Evolutionary conservation across 2,888 invertebrate genomes (phyloP).

Genomic region (Eristalis tenax): DNA sequence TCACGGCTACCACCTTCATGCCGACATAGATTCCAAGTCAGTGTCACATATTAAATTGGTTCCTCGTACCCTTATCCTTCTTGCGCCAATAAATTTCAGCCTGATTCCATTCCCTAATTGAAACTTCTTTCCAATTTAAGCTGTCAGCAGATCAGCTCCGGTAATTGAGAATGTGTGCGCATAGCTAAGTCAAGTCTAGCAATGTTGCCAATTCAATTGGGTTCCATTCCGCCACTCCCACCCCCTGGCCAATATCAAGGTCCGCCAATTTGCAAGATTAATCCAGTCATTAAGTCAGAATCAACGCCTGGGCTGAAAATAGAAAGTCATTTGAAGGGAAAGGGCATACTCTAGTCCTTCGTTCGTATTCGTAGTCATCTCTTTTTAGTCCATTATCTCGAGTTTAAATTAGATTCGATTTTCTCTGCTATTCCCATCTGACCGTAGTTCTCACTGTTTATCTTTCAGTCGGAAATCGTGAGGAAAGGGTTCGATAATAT

Average conservation of each 20-base stretch:
- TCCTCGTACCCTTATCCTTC: not conserved
- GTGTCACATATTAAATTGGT: not conserved
- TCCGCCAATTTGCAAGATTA: slow-evolving; percentile 27
- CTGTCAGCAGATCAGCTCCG: not conserved
- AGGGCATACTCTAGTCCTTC: slow-evolving; percentile 1
- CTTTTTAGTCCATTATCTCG: slow-evolving; percentile 40
- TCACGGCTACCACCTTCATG: too few relatives aligned
- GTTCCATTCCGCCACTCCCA: not conserved
- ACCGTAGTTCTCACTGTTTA: slow-evolving; percentile 29
- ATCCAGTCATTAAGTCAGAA: slow-evolving; percentile 34
- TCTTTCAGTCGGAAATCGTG: slow-evolving; percentile 78
- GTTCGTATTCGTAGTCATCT: not conserved
- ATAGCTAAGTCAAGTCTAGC: not conserved
- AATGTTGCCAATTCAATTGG: not conserved
- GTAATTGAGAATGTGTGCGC: not conserved
- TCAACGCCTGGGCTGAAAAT: slow-evolving; percentile 30
- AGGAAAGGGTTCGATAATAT: slow-evolving; percentile 76
- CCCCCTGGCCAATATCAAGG: not conserved
- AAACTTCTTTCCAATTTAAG: not conserved
- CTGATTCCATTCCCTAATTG: not conserved
- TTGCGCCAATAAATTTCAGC: not conserved
- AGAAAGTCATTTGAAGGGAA: slow-evolving; percentile 39
- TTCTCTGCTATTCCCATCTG: not conserved
- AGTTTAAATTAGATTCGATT: slow-evolving; percentile 61
- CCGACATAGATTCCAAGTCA: not conserved